These are phyloP conservation scores for Riparia riparia DNA, from an alignment of 2,113 vertebrate genomes.

Conservation along the genomic window DNA sequence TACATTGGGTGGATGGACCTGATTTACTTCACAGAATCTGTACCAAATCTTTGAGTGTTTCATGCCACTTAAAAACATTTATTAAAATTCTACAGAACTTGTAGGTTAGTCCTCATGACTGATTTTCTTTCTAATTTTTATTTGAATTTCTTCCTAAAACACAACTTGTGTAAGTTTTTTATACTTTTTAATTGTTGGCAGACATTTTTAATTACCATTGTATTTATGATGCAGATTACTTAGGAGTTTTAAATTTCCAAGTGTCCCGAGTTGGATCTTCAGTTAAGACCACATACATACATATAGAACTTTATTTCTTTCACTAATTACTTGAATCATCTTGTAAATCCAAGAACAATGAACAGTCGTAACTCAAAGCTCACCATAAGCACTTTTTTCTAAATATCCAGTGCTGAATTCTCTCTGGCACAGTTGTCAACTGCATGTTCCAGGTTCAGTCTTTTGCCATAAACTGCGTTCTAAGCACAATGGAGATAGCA, in stretches of 20 bases:
- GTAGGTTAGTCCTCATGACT: neutral
- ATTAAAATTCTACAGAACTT: neutral
- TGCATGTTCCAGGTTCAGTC: constrained; percentile 24
- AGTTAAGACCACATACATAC: neutral
- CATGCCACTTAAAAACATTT: neutral
- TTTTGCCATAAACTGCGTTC: constrained; percentile 59
- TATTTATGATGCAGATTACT: neutral
- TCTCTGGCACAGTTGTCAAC: constrained; percentile 2
- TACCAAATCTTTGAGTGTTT: neutral
- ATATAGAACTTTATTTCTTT: neutral
- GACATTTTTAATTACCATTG: neutral
- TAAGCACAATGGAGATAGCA: constrained; percentile 77
- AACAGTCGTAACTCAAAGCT: neutral
- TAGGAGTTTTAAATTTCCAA: neutral
- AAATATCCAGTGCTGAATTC: constrained; percentile 23
- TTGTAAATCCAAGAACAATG: neutral
- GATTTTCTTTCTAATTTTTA: neutral
- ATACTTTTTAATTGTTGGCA: neutral
- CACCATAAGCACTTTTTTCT: neutral
- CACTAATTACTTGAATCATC: neutral
- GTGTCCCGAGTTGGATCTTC: neutral
- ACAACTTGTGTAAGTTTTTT: neutral
- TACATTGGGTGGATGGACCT: neutral
- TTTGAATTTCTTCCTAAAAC: neutral
- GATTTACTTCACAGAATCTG: neutral